Evolutionary conservation across 2,888 invertebrate species (phyloP).

Genomic region (Byasa hedistus): DNA sequence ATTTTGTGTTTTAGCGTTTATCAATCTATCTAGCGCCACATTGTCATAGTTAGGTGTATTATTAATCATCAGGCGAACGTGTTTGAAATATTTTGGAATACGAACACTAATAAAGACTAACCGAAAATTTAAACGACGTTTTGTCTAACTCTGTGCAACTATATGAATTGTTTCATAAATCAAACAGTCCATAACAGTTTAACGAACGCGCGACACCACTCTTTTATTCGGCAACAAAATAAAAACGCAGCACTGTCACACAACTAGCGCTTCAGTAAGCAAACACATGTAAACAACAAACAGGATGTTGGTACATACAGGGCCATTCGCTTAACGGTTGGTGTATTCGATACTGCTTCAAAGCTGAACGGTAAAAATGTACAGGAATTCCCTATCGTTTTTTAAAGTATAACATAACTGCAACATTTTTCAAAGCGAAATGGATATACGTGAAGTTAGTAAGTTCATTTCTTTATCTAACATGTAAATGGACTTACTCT

Average conservation of each 20-base stretch:
- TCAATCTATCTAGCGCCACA: no score
- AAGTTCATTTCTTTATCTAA: background rate
- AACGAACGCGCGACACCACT: constrained; percentile 16
- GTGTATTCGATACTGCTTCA: constrained; percentile 19
- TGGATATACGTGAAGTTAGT: background rate
- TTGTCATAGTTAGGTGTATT: no score
- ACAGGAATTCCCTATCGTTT: background rate
- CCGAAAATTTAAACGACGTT: background rate
- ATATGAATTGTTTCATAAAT: background rate
- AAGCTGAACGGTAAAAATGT: constrained; percentile 17
- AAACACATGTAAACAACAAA: constrained; percentile 23
- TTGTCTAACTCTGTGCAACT: background rate
- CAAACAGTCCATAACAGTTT: constrained; percentile 18
- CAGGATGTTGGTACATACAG: constrained; percentile 22
- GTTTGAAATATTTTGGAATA: background rate
- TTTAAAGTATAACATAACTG: background rate
- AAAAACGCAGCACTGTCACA: constrained; percentile 15
- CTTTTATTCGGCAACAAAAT: constrained; percentile 12
- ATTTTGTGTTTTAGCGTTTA: no score
- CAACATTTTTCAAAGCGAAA: background rate
- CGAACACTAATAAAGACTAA: background rate
- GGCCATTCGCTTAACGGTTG: constrained; percentile 12
- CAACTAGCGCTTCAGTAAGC: constrained; percentile 20
- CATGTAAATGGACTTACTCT: background rate
- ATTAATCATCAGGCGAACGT: no score